Percentiles rank a stretch among this genome's conserved stretches.
phyloP scores from a whole-genome alignment of 2,113 vertebrate species.

The Rhipidura dahli region DNA sequence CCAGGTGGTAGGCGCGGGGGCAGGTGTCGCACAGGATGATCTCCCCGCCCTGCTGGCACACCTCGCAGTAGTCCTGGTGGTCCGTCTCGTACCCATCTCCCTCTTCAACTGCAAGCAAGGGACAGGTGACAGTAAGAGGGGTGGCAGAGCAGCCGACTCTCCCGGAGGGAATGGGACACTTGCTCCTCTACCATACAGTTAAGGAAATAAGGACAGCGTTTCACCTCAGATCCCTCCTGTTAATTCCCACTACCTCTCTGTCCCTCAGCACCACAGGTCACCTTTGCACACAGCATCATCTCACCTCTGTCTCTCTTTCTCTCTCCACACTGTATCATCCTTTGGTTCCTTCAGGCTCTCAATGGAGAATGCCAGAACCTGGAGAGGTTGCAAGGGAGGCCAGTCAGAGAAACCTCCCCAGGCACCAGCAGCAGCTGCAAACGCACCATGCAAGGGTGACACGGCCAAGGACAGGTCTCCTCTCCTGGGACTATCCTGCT shows the following conservation, averaged over 20 bases:
- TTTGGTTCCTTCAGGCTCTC: conserved; percentile 72
- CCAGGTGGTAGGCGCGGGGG: conserved; percentile 94
- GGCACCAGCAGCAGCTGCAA: conserved; percentile 48
- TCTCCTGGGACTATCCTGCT: conserved; percentile 39
- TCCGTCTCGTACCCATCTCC: conserved; percentile 97
- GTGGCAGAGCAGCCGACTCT: background rate
- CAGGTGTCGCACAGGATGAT: conserved; percentile 98
- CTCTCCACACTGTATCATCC: conserved; percentile 70
- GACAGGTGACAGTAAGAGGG: background rate
- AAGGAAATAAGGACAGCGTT: background rate
- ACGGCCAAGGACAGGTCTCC: conserved; percentile 9
- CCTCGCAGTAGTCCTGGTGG: conserved; percentile 99
- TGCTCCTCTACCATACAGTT: background rate
- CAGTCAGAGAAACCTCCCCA: conserved; percentile 67
- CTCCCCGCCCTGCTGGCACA: conserved; percentile 97
- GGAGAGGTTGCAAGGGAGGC: conserved; percentile 71
- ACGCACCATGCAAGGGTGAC: conserved; percentile 61
- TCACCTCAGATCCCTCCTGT: conserved; percentile 15
- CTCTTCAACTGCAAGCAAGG: conserved; percentile 82
- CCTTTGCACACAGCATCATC: conserved; percentile 64
- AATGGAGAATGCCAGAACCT: conserved; percentile 72
- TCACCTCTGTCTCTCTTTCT: conserved; percentile 72
- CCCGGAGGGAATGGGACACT: background rate
- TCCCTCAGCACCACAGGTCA: conserved; percentile 64
- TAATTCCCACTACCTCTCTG: conserved; percentile 57